Conservation (phyloP, 2,113 vertebrate genomes). For the Actenoides hombroni region DNA sequence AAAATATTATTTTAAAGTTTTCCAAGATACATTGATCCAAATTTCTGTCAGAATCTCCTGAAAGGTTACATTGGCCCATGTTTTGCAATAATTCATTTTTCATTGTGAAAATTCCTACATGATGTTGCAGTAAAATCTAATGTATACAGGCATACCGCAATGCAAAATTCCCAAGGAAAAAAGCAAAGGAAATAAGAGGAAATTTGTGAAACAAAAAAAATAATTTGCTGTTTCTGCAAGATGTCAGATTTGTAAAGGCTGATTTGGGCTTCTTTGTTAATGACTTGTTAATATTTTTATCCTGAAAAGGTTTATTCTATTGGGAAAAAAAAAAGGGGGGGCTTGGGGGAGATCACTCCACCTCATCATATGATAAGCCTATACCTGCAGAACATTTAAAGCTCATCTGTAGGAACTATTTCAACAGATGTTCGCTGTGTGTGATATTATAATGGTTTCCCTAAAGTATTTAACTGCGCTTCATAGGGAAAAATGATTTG, state of each 20-base stretch:
- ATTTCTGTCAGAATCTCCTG: background rate
- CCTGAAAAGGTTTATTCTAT: background rate
- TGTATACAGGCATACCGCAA: background rate
- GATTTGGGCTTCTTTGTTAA: background rate
- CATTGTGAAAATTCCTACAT: rapidly evolving
- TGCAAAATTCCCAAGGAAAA: background rate
- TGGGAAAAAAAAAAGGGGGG: background rate
- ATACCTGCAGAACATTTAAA: background rate
- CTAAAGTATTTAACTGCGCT: background rate
- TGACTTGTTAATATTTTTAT: background rate
- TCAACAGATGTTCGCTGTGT: background rate
- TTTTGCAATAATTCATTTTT: background rate
- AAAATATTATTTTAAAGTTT: constrained; percentile 21
- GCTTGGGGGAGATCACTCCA: background rate
- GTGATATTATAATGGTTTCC: background rate
- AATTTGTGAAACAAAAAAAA: background rate
- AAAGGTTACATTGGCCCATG: background rate
- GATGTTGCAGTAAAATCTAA: background rate
- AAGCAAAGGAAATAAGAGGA: background rate
- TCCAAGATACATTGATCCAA: background rate
- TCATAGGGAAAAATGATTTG: background rate
- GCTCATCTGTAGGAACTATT: background rate
- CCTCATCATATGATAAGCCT: background rate
- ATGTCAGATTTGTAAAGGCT: background rate
- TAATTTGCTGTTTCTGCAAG: background rate